phyloP scores from a whole-genome alignment of 2,888 invertebrate genomes.

The Orchesellides sinensis region DNA sequence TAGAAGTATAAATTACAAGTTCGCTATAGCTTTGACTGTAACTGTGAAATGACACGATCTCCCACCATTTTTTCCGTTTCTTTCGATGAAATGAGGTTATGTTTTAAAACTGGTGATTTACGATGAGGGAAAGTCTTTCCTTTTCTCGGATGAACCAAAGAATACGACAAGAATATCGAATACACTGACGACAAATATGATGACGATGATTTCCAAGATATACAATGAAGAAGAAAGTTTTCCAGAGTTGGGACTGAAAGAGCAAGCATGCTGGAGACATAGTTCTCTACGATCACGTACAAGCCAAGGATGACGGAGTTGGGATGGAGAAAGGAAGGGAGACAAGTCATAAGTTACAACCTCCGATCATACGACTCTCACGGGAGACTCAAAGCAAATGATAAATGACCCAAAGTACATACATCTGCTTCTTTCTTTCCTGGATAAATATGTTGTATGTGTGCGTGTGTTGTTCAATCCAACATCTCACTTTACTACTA shows the following conservation, averaged over 20 bases:
- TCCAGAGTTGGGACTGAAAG: not conserved
- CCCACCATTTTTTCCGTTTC: not conserved
- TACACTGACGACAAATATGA: conserved; percentile 38
- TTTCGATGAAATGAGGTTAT: not conserved
- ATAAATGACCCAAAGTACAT: conserved; percentile 72
- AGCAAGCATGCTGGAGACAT: not conserved
- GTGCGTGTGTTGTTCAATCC: not conserved
- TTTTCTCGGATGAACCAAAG: not conserved
- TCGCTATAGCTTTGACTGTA: no score
- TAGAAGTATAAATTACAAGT: no score
- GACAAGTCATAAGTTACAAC: conserved; percentile 75
- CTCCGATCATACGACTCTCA: conserved; percentile 74
- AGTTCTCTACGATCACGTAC: conserved; percentile 3
- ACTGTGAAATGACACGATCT: no score
- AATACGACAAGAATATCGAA: conserved; percentile 6
- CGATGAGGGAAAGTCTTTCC: not conserved
- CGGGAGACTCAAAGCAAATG: conserved; percentile 73
- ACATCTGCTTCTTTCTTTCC: conserved; percentile 62
- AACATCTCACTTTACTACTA: not conserved
- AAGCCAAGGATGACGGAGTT: conserved; percentile 38
- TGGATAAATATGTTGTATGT: not conserved
- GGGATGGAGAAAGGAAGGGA: conserved; percentile 58
- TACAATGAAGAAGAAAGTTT: not conserved
- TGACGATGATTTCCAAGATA: conserved; percentile 18
- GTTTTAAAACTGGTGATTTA: not conserved